These are phyloP conservation scores for Bovichtus diacanthus DNA, from an alignment of 2,797 vertebrate species.

Conservation along the genomic window DNA sequence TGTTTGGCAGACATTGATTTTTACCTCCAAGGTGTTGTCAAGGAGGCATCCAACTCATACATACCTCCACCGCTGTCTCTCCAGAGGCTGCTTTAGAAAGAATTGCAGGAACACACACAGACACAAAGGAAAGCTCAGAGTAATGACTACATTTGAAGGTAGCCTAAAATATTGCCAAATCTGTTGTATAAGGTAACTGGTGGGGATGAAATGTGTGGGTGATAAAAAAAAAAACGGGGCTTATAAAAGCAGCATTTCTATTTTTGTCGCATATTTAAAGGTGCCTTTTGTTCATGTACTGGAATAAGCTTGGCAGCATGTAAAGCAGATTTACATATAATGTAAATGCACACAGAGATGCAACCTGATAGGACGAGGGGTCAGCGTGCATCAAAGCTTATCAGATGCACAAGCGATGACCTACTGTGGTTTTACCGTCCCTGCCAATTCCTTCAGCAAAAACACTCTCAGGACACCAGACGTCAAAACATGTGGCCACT, in stretches of 20 bases:
- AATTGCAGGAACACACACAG: constrained; percentile 47
- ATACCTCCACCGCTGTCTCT: constrained; percentile 65
- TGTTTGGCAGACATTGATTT: constrained; percentile 85
- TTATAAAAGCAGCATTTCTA: constrained; percentile 44
- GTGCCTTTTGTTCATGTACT: constrained; percentile 4
- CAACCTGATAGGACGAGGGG: constrained; percentile 21
- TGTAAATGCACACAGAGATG: constrained; percentile 30
- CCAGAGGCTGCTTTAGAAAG: constrained; percentile 63
- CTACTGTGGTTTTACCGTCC: constrained; percentile 24
- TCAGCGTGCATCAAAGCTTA: constrained; percentile 31
- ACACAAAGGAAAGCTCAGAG: constrained; percentile 26
- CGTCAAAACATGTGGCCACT: constrained; percentile 39
- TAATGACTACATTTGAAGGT: constrained; percentile 56
- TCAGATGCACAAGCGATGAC: constrained; percentile 31
- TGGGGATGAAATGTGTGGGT: constrained; percentile 49
- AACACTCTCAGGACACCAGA: constrained; percentile 22
- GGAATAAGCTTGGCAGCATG: constrained; percentile 34
- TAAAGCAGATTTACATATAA: constrained; percentile 33
- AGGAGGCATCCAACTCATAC: constrained; percentile 78
- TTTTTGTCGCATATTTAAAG: constrained; percentile 31
- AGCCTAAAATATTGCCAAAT: constrained; percentile 51
- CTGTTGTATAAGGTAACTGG: constrained; percentile 41
- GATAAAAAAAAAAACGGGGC: constrained; percentile 20
- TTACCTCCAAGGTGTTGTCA: constrained; percentile 83
- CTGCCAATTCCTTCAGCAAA: constrained; percentile 21